Evolutionary conservation across 2,113 vertebrate species (phyloP).

Genomic region (Recurvirostra avosetta): DNA sequence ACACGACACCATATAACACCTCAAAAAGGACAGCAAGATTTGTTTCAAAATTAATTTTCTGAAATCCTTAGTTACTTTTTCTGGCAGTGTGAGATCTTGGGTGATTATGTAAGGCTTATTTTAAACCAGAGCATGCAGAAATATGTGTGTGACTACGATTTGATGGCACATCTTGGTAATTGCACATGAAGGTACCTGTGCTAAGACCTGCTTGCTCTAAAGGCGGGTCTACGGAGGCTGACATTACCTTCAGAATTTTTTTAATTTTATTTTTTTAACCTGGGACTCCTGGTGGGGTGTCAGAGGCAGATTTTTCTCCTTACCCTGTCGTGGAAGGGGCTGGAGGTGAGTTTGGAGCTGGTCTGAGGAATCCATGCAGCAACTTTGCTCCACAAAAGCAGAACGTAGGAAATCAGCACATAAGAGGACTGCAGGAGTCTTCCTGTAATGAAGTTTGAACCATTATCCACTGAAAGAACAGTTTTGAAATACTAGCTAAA

Average conservation of each 20-base stretch:
- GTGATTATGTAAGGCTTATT: slow-evolving; percentile 1
- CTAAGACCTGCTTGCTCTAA: not conserved
- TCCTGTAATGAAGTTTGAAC: not conserved
- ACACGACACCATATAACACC: not conserved
- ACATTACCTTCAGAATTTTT: not conserved
- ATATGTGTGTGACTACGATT: not conserved
- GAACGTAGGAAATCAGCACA: not conserved
- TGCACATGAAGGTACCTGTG: not conserved
- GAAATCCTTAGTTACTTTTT: not conserved
- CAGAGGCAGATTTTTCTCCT: not conserved
- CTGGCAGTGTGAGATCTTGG: not conserved
- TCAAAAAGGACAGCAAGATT: not conserved
- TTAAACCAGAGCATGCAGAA: not conserved
- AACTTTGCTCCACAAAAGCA: not conserved
- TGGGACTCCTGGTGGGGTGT: not conserved
- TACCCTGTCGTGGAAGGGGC: not conserved
- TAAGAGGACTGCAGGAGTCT: not conserved
- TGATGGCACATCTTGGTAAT: not conserved
- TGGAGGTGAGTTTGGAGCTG: not conserved
- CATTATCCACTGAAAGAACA: slow-evolving; percentile 11
- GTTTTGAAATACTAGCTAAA: not conserved
- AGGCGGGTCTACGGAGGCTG: not conserved
- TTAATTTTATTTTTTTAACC: too few relatives aligned
- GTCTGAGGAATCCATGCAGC: not conserved
- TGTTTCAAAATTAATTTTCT: not conserved